Evolutionary conservation across 2,888 invertebrate species (phyloP).

Genomic region (Horisme vitalbata): DNA sequence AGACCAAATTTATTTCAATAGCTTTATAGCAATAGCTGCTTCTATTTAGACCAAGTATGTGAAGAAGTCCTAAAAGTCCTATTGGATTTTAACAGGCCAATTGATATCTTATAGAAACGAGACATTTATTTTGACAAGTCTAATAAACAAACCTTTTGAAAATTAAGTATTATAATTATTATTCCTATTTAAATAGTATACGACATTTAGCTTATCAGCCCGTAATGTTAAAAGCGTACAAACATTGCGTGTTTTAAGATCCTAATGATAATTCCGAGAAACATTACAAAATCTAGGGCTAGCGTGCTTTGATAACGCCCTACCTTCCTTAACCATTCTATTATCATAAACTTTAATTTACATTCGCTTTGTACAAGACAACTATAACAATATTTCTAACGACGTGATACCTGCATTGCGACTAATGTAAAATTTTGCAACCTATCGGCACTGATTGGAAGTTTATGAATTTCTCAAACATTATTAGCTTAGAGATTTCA

Average conservation of each 20-base stretch:
- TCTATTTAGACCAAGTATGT: too few species aligned
- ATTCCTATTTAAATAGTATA: too few species aligned
- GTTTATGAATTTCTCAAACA: conserved; percentile 5
- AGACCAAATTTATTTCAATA: too few species aligned
- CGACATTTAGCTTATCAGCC: too few species aligned
- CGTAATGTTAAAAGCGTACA: background rate
- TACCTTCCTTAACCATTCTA: conserved; percentile 25
- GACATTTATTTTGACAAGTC: too few species aligned
- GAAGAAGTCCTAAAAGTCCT: too few species aligned
- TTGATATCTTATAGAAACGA: too few species aligned
- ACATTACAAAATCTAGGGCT: conserved; percentile 30
- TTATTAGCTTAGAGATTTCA: conserved; percentile 1
- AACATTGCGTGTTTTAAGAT: conserved; percentile 17
- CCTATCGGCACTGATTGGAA: conserved; percentile 6
- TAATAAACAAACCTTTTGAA: too few species aligned
- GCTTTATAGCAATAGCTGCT: too few species aligned
- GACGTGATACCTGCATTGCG: conserved; percentile 12
- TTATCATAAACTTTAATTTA: conserved; percentile 37
- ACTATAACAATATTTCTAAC: conserved; percentile 20
- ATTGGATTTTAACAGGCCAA: too few species aligned
- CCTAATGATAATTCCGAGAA: conserved; percentile 20
- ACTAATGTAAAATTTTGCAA: conserved; percentile 19
- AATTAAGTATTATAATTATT: too few species aligned
- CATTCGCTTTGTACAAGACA: conserved; percentile 29
- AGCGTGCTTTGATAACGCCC: conserved; percentile 34